Evolutionary conservation across 2,888 invertebrate species (phyloP), one percentile per base, ranked within the genome.

Genomic region (Cartodere bifasciata): DNA sequence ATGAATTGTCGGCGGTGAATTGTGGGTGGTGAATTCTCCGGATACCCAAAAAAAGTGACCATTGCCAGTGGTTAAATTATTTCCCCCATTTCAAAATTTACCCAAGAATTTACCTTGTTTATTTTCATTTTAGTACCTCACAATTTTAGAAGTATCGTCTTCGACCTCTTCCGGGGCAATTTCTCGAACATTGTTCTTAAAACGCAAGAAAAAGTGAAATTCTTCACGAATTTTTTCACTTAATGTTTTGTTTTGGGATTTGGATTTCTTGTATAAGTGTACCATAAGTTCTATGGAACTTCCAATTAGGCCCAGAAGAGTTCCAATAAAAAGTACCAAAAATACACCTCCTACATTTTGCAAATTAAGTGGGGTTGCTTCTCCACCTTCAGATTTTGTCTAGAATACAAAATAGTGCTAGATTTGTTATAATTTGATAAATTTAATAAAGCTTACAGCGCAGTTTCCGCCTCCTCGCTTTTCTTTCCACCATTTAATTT

Each of bases 401-500:
- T 51, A 21, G 20, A 42, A 41, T 28, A 13, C 35, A 13, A 3
- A 4, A 14, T 9, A 23, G 21, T 24, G 9, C 22, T 29, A 31
- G 16, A 6, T 16, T 32, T 29, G 10, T n/a, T 7, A 20, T n/a
- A 20, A 20, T 20, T 7, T n/a, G 6, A 20, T 7, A 6, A 20
- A 20, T 20, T 20, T 20, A 20, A 20, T n/a, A 20, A 20, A 7
- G 6, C 64, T 64, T 65, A 77, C 79, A 58, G 67, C 63, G 54
- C 80, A 81, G 22, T 73, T 72, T 32, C 78, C 78, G 20, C 79
- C 80, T 10, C 78, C 83, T 40, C 79, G 66, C 58, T 76, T 78
- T 58, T 85, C 80, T 52, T 81, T 78, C 91, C 91, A 92, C 91
- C 91, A 92, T 52, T 77, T 79, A 34, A 76, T 73, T 61, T 87